Percentiles rank a stretch among this genome's conserved stretches.
Conservation (phyloP, 2,888 invertebrate genomes). For the Micoletzkya japonica region DNA sequence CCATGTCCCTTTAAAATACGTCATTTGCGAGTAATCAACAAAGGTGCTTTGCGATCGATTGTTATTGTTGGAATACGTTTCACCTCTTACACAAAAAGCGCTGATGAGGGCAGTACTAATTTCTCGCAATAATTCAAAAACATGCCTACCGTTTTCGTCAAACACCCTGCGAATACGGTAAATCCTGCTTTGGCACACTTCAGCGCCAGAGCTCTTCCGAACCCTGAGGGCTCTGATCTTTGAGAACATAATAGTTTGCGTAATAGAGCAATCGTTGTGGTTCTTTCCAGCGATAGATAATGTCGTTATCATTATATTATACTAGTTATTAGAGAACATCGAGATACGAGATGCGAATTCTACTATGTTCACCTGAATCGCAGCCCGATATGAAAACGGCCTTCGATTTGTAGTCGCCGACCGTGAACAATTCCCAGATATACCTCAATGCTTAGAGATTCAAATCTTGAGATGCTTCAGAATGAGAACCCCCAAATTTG, state of each 20-base stretch:
- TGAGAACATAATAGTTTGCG: too few relatives aligned
- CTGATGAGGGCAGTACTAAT: too few relatives aligned
- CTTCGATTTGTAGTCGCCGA: background rate
- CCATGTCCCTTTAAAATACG: too few relatives aligned
- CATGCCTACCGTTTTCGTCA: constrained; percentile 15
- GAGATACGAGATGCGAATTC: too few relatives aligned
- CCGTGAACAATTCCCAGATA: constrained; percentile 16
- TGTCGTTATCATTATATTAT: too few relatives aligned
- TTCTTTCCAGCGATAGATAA: too few relatives aligned
- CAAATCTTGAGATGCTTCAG: background rate
- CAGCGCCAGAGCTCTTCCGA: constrained; percentile 22
- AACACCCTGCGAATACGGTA: constrained; percentile 26
- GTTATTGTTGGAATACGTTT: too few relatives aligned
- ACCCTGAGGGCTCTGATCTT: constrained; percentile 23
- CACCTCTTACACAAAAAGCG: too few relatives aligned
- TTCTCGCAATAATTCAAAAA: background rate
- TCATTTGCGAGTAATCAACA: too few relatives aligned
- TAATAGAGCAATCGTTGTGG: too few relatives aligned
- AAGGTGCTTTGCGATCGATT: too few relatives aligned
- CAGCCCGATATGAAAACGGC: constrained; percentile 26
- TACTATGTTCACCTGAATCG: constrained; percentile 27
- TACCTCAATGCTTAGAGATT: background rate
- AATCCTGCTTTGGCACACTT: constrained; percentile 24
- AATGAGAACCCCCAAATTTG: background rate
- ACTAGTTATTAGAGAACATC: too few relatives aligned